Evolutionary conservation across 2,113 vertebrate species (phyloP), one percentile per base, ranked within the genome.

Genomic region (Saguinus midas): DNA sequence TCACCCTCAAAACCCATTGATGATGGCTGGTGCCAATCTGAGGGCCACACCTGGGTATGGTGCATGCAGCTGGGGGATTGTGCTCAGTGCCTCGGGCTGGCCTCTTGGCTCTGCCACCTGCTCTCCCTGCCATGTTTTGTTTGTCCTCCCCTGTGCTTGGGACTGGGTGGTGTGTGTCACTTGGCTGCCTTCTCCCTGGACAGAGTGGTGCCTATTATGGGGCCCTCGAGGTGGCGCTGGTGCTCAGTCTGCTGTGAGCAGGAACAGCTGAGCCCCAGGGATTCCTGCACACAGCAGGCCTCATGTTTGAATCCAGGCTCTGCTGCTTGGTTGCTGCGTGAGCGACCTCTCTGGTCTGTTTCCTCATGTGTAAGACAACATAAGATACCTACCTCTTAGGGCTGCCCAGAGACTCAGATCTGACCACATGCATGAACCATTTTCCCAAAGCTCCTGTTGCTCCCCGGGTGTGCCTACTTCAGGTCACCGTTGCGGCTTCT

Each of bases 101-200:
- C 17, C 35, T 20, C 18, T 52, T 21, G 0, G 57, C 81, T 45
- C 40, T 37, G 37, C 52, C 8, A 9, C 79, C 72, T 2, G 48
- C 1, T 73, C 11, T 29, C n/a, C 14, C 81, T 50, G 66, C n/a
- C 50, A 58, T 45, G 20, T 80, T 82, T 12, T 37, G 4, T 0
- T 64, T 64, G 90, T 17, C 48, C 50, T 45, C 18, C 43, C 52
- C 8, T 8, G 5, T 20, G 20, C 37, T 61, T 9, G 4, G 87
- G 82, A 20, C 12, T 8, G 1, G 6, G 29, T 37, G 13, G 37
- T 20, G 73, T 0, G 0, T 11, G 3, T 40, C 0, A 0, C 43
- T 76, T 9, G 7, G 25, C 66, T 57, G 0, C 21, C 35, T 91
- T 64, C 0, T 86, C 11, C 45, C 57, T 13, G 43, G 37, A 8